A percentile compares a stretch with the other conserved stretches of the same genome.
Conservation (phyloP, 2,888 invertebrate genomes). For the Lissocephala sabroskyi region DNA sequence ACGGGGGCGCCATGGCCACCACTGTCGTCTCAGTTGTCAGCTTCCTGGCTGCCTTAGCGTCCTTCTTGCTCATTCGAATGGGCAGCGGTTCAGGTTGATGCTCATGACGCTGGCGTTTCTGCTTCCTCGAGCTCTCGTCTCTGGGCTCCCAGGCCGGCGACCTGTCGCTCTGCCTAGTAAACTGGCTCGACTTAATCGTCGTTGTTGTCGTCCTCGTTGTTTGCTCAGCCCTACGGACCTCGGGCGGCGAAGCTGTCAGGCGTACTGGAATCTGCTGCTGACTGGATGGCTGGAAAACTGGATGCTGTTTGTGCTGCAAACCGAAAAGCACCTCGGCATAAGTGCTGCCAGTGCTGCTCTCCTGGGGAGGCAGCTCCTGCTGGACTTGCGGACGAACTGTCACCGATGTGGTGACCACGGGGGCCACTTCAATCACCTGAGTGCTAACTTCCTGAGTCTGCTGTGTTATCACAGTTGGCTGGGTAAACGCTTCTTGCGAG, state of each 20-base stretch:
- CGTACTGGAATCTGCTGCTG: conserved; percentile 56
- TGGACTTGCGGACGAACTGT: conserved; percentile 34
- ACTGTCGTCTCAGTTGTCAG: conserved; percentile 37
- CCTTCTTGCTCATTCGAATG: conserved; percentile 46
- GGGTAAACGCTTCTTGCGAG: conserved; percentile 23
- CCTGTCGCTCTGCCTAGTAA: conserved; percentile 40
- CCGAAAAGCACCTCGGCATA: conserved; percentile 71
- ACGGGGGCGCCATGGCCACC: no score
- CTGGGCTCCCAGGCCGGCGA: conserved; percentile 60
- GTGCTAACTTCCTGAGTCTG: conserved; percentile 15
- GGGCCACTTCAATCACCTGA: no score
- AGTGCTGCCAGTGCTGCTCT: conserved; percentile 53
- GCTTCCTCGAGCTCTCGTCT: conserved; percentile 44
- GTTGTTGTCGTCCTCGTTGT: conserved; percentile 61
- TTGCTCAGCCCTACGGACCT: conserved; percentile 30
- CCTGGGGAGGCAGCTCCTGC: conserved; percentile 29
- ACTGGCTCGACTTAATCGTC: conserved; percentile 32
- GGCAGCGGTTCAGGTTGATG: conserved; percentile 47
- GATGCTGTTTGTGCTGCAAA: conserved; percentile 49
- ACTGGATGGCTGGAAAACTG: conserved; percentile 76
- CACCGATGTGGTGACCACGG: no score
- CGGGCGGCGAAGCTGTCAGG: conserved; percentile 38
- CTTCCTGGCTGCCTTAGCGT: conserved; percentile 26
- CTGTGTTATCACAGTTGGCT: conserved; percentile 38
- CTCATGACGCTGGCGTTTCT: conserved; percentile 45